Evolutionary conservation across 2,113 vertebrate genomes (phyloP).

Genomic region (Hemiprocne comata): DNA sequence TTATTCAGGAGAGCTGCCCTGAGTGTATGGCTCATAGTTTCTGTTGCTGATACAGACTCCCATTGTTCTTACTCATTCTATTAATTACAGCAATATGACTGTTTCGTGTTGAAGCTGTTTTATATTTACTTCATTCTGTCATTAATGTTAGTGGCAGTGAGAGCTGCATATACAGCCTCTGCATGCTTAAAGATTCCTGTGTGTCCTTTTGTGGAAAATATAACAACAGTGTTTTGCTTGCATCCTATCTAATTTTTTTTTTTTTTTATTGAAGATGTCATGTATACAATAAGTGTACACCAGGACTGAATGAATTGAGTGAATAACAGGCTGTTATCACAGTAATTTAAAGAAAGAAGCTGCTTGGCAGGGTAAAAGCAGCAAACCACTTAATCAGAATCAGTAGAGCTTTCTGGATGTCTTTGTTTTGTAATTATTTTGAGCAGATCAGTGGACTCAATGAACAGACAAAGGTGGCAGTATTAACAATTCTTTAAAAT

Average conservation of each 20-base stretch:
- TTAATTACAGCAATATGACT: not conserved
- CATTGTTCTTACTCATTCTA: not conserved
- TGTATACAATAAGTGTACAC: not conserved
- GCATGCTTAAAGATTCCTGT: not conserved
- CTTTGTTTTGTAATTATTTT: constrained; percentile 15
- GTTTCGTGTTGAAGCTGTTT: not conserved
- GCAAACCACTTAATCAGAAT: not conserved
- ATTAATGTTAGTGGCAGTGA: not conserved
- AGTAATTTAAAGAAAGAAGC: not conserved
- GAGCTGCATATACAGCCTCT: not conserved
- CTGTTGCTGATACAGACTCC: not conserved
- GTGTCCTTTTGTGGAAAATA: not conserved
- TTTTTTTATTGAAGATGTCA: not conserved
- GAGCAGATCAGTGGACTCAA: accelerated
- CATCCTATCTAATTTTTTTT: not conserved
- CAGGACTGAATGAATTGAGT: not conserved
- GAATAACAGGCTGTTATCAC: not conserved
- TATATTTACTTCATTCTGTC: not conserved
- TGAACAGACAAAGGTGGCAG: not conserved
- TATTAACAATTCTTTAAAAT: not conserved
- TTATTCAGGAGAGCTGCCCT: not conserved
- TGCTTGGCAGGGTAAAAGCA: not conserved
- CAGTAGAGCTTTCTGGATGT: not conserved
- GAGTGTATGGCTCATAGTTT: not conserved
- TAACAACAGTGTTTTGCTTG: not conserved